Evolutionary conservation across 2,797 vertebrate species (phyloP).

Genomic region (Leptodactylus fallax): DNA sequence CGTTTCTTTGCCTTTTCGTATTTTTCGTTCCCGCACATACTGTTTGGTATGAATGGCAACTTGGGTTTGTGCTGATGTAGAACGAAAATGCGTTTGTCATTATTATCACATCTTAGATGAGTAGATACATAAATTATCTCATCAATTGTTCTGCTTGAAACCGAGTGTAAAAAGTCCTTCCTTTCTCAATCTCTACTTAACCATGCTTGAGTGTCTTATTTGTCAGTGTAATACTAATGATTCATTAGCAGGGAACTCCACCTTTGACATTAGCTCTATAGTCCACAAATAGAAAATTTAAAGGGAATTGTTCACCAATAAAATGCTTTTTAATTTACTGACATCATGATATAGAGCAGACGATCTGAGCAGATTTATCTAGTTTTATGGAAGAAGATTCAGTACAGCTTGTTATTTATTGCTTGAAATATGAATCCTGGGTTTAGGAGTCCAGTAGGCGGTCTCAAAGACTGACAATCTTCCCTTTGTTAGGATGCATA

Average conservation of each 20-base stretch:
- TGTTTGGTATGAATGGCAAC: background rate
- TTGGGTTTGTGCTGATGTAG: background rate
- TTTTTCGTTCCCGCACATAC: background rate
- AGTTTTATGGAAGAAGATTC: too few relatives aligned
- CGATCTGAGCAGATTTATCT: too few relatives aligned
- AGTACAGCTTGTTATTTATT: too few relatives aligned
- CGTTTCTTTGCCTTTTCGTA: slow-evolving; percentile 9
- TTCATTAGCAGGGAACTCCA: background rate
- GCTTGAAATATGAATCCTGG: too few relatives aligned
- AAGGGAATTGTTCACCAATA: too few relatives aligned
- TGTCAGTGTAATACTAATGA: background rate
- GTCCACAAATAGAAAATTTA: background rate
- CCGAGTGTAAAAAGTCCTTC: slow-evolving; percentile 7
- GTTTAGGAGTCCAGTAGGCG: too few relatives aligned
- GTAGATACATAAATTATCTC: slow-evolving; percentile 30
- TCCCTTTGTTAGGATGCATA: too few relatives aligned
- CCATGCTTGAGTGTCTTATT: background rate
- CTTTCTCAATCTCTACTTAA: background rate
- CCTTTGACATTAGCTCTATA: background rate
- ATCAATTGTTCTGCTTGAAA: slow-evolving; percentile 16
- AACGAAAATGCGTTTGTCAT: background rate
- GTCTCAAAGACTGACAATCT: too few relatives aligned
- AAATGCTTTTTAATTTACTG: too few relatives aligned
- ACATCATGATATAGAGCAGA: too few relatives aligned
- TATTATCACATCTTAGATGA: slow-evolving; percentile 27